Conservation (phyloP, 1,140 invertebrate species). For the Asobara japonica region DNA sequence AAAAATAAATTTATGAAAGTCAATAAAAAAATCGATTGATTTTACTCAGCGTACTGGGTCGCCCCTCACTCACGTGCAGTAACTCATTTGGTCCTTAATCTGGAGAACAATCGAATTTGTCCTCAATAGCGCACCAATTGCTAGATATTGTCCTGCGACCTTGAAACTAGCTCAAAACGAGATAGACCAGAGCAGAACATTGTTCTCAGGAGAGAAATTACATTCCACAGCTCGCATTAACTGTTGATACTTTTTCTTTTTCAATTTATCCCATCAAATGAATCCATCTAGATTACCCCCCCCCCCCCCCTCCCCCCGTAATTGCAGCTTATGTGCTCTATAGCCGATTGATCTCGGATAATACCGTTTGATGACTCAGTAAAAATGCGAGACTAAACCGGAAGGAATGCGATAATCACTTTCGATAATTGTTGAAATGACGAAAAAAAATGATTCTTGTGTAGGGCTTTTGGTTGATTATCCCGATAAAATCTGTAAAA, state of each 20-base stretch:
- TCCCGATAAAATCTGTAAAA: no score
- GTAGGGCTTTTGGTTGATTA: no score
- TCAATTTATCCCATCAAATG: neutral
- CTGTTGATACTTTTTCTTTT: neutral
- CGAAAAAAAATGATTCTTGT: no score
- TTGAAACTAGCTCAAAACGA: neutral
- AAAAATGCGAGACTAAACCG: neutral
- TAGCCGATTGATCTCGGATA: neutral
- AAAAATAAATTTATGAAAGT: no score
- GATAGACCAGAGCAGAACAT: neutral
- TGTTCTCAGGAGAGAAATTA: neutral
- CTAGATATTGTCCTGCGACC: neutral
- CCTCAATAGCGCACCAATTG: neutral
- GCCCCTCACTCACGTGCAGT: neutral
- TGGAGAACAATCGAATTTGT: neutral
- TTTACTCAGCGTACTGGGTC: neutral
- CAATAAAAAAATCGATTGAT: neutral
- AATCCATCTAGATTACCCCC: constrained; percentile 15
- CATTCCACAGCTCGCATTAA: neutral
- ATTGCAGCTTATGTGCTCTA: neutral
- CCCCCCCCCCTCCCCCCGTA: neutral
- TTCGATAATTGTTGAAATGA: constrained; percentile 10
- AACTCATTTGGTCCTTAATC: neutral
- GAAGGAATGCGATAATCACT: constrained; percentile 9
- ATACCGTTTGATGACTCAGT: constrained; percentile 6